Evolutionary conservation across 2,797 vertebrate species (phyloP).

Genomic region (Alosa sapidissima): DNA sequence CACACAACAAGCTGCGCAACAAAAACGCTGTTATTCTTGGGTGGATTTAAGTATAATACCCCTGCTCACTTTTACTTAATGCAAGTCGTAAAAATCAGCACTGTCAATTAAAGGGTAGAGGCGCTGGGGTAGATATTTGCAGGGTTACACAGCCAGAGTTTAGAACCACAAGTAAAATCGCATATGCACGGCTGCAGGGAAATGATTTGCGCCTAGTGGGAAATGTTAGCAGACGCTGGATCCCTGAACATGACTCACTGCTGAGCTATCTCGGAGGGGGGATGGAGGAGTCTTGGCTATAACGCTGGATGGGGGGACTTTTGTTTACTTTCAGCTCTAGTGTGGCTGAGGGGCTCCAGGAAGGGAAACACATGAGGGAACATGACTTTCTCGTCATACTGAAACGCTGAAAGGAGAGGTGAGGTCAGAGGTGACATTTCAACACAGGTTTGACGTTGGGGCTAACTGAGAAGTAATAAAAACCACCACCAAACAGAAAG

Average conservation of each 20-base stretch:
- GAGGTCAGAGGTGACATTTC: slow-evolving; percentile 49
- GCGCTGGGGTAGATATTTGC: slow-evolving; percentile 45
- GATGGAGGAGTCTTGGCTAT: slow-evolving; percentile 55
- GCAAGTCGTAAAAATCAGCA: background rate
- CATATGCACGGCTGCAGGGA: slow-evolving; percentile 63
- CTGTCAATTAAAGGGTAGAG: background rate
- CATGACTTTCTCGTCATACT: slow-evolving; percentile 44
- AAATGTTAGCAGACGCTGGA: slow-evolving; percentile 70
- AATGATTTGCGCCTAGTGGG: slow-evolving; percentile 76
- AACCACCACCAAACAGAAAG: background rate
- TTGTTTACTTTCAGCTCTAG: slow-evolving; percentile 78
- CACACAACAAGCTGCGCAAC: background rate
- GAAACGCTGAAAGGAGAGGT: slow-evolving; percentile 41
- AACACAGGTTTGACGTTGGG: slow-evolving; percentile 29
- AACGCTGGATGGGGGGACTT: slow-evolving; percentile 65
- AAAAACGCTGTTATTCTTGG: background rate
- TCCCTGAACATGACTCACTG: slow-evolving; percentile 73
- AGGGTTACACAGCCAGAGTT: slow-evolving; percentile 44
- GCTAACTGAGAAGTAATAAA: background rate
- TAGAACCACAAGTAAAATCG: slow-evolving; percentile 59
- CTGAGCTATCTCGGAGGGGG: slow-evolving; percentile 72
- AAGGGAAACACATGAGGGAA: slow-evolving; percentile 58
- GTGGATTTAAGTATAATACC: background rate
- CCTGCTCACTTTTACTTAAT: background rate
- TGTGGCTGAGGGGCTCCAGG: slow-evolving; percentile 63